Conservation (phyloP, 2,113 vertebrate species). For the Chroicocephalus ridibundus region DNA sequence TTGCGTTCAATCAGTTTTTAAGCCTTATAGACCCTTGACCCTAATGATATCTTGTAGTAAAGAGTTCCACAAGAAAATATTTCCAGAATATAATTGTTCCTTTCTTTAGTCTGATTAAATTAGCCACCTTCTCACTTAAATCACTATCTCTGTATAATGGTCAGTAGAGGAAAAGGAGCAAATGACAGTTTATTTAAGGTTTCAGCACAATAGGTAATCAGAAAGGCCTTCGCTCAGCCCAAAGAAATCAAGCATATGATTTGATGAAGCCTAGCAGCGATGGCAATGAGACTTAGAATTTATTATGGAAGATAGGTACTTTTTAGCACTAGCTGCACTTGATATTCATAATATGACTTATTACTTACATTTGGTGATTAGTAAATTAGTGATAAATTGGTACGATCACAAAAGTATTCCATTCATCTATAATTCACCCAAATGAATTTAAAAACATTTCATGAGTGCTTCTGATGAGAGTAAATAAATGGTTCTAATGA, state of each 20-base stretch:
- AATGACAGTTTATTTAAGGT: neutral
- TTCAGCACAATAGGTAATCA: conserved; percentile 18
- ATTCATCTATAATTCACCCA: conserved; percentile 34
- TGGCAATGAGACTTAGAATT: neutral
- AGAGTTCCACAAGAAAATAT: neutral
- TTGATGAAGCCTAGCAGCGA: neutral
- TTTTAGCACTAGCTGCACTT: conserved; percentile 3
- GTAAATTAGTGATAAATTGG: conserved; percentile 34
- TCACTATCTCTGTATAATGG: neutral
- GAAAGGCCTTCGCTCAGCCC: neutral
- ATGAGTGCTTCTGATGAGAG: conserved; percentile 33
- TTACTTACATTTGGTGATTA: conserved; percentile 36
- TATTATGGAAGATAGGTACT: neutral
- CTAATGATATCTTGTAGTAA: neutral
- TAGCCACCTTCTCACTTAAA: neutral
- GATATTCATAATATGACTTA: neutral
- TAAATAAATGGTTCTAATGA: conserved; percentile 37
- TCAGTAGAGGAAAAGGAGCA: neutral
- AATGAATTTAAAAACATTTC: conserved; percentile 48
- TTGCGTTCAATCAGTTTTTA: neutral
- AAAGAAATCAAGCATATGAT: neutral
- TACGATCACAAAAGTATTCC: neutral
- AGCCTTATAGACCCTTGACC: neutral
- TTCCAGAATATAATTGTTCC: neutral
- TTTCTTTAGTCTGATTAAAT: neutral